Evolutionary conservation across 2,113 vertebrate genomes (phyloP), one percentile per base, ranked within the genome.

Genomic region (Ptilonorhynchus violaceus): DNA sequence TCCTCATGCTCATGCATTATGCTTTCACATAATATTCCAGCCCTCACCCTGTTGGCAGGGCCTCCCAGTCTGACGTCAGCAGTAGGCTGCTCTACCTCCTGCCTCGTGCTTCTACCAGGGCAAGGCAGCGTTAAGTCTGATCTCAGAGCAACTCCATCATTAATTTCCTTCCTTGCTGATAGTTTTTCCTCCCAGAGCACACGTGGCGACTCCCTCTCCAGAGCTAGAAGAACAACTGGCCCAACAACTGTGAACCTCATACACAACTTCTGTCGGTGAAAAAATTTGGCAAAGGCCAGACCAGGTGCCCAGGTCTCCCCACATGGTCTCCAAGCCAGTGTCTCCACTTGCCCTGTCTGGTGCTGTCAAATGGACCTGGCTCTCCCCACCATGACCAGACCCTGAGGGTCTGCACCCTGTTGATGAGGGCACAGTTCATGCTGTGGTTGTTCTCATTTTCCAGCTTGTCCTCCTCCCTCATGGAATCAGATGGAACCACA

Each of bases 71-170:
- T 73, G 78, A 23, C 69, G 49, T n/a, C 85, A 90, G 19, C n/a
- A 56, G 20, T 10, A n/a, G n/a, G 18, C 55, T 85, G 82, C 62
- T 70, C 64, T 49, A 9, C 14, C 52, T 85, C 44, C 31, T 3
- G 4, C 53, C 67, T 80, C 62, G 37, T 7, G 7, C 41, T 93
- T 76, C 70, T 46, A 35, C 46, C 23, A 41, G 68, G 55, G 25
- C 33, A 87, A 4, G 2, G 33, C 25, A 70, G 30, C 0, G 0
- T 63, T n/a, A 67, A 53, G 5, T 37, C 35, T 67, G 37, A 74
- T 53, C 55, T 41, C 68, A 92, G 27, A 68, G 62, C 12, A 58
- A 17, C 8, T 35, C 42, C 42, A 28, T 23, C 58, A 41, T 28
- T 82, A 5, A 79, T 56, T 80, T 79, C 37, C 41, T 73, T 76